These are phyloP conservation scores for Drosophila quadrilineata DNA, from an alignment of 1,140 invertebrate species.

Conservation along the genomic window DNA sequence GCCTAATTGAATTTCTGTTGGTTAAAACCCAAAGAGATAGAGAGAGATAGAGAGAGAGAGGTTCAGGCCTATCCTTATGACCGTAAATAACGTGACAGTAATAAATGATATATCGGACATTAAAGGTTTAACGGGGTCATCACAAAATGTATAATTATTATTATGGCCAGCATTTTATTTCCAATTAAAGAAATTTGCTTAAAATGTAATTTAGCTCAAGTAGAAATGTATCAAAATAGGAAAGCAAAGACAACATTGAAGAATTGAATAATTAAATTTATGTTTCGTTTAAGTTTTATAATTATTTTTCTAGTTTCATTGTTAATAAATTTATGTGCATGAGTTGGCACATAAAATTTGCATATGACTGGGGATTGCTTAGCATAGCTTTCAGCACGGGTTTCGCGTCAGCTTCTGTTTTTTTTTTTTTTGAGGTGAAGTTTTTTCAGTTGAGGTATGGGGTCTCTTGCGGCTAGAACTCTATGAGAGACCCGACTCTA, in stretches of 20 bases:
- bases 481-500: constrained; percentile 17
- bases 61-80: background rate
- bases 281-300: constrained; percentile 36
- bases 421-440: too few species aligned
- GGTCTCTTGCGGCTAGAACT: constrained; percentile 1
- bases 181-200: constrained; percentile 8
- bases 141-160: constrained; percentile 4
- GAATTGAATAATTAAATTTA: constrained; percentile 27
- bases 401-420: background rate
- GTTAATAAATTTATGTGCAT: constrained; percentile 69
- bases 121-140: constrained; percentile 11
- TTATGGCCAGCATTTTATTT: constrained; percentile 4
- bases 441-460: too few species aligned
- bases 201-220: background rate
- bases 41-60: constrained; percentile 14
- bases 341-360: constrained; percentile 66
- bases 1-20: constrained; percentile 76
- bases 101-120: constrained; percentile 48
- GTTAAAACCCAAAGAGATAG: constrained; percentile 57
- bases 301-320: constrained; percentile 63
- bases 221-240: too few species aligned
- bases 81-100: constrained; percentile 34
- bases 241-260: background rate
- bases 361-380: constrained; percentile 58
- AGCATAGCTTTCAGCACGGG: constrained; percentile 9